A percentile compares a stretch with the other conserved stretches of the same genome.
These are phyloP conservation scores for Ranitomeya imitator DNA, from an alignment of 2,113 vertebrate species.

Conservation along the genomic window DNA sequence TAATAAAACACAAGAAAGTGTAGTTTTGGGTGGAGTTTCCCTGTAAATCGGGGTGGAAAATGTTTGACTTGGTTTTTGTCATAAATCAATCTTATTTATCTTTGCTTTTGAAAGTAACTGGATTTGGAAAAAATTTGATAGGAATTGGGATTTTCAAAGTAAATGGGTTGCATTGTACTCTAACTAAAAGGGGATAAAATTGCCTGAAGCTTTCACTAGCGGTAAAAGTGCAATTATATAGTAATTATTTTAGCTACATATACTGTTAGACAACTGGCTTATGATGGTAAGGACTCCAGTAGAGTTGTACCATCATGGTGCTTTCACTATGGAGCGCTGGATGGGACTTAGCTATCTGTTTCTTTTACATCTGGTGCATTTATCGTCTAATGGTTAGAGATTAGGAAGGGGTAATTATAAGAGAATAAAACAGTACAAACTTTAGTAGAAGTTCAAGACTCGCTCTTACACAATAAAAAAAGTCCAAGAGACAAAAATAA, in stretches of 20 bases:
- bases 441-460: not conserved
- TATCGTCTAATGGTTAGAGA: constrained; percentile 8
- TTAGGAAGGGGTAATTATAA: constrained; percentile 16
- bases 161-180: not conserved
- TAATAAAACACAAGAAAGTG: too few relatives aligned
- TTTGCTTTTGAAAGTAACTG: not conserved
- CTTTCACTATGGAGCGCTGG: constrained; percentile 24
- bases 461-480: not conserved
- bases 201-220: not conserved
- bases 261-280: not conserved
- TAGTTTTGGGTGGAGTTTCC: too few relatives aligned
- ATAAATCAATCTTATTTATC: not conserved
- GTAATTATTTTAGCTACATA: constrained; percentile 6
- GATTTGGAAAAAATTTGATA: not conserved
- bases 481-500: not conserved
- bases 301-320: constrained; percentile 38
- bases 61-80: not conserved
- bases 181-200: not conserved
- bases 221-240: not conserved
- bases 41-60: too few relatives aligned
- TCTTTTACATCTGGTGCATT: constrained; percentile 46
- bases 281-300: constrained; percentile 17
- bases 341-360: constrained; percentile 49
- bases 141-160: not conserved
- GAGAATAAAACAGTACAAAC: not conserved